Evolutionary conservation across 53 echinoderm and acorn worm species (phyloP), one percentile per base, ranked within the genome.

Genomic region (Echinometra lucunter): DNA sequence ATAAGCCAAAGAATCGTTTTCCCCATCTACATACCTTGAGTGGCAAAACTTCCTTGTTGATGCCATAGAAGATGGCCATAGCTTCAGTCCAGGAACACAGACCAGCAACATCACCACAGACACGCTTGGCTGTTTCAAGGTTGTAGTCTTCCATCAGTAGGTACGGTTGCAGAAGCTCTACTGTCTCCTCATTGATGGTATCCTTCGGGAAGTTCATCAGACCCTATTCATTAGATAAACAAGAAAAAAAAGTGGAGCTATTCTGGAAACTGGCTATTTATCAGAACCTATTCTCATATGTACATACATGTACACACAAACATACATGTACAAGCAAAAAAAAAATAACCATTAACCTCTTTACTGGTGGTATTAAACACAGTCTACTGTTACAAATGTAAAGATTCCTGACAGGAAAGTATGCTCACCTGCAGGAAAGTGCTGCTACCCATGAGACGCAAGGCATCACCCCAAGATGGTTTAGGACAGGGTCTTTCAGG

Each of bases 1-100:
- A 13, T 11, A 53, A 11, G 2, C 4, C 9, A 13, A 11, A 53
- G 53, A 53, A 53, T 63, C 63, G 6, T 4, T 21, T 25, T 23
- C 63, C 4, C 6, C 23, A 63, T 63, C 69, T 69, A 32, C 66
- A 25, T 66, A 99, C 99, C 96, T 99, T 99, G 40, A 99, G 95
- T 11, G 99, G 99, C 63, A 99, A 63, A 19, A 99, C 99, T 72
- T 99, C 98, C 90, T 97, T 99, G 95, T 99, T 99, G 95, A 99
- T 99, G n/a, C 98, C 96, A 58, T 95, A 99, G 97, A 99, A 99
- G 95, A 96, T 89, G 37, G 98, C 96, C 99, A 99, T 99, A 53
- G 99, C 99, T 45, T 95, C 92, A 3, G 98, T 99, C 99, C 99
- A 99, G 37, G 98, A 95, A 88, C 96, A 96, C 44, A 99, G 96